Conservation (phyloP, 92 coral and sea anemone genomes). For the Galaxea fascicularis region DNA sequence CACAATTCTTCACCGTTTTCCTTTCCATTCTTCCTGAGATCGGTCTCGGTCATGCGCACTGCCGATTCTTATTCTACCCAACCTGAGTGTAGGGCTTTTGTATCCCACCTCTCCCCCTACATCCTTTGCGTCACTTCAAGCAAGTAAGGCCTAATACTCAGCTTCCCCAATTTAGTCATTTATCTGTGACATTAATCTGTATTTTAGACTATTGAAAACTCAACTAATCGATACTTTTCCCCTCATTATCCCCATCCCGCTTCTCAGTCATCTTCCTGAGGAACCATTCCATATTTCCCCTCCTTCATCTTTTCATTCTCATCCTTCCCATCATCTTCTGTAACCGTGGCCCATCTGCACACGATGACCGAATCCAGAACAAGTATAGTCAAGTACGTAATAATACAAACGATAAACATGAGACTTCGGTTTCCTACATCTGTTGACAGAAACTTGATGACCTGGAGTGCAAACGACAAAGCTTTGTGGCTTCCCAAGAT, state of each 20-base stretch:
- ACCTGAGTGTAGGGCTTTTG: no score
- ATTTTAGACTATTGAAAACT: not conserved
- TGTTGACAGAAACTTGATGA: conserved; percentile 69
- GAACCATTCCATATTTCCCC: conserved; percentile 35
- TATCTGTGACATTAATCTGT: not conserved
- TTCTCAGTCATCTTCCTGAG: conserved; percentile 34
- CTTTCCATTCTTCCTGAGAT: no score
- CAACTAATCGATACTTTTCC: not conserved
- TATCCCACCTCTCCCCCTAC: no score
- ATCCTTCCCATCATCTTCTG: conserved; percentile 58
- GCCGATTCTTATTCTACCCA: no score
- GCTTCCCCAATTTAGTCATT: no score
- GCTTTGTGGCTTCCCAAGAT: conserved; percentile 91
- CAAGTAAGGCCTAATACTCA: no score
- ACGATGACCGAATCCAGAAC: conserved; percentile 86
- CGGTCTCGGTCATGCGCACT: no score
- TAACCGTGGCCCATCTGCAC: conserved; percentile 76
- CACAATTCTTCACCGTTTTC: no score
- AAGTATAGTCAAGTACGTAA: conserved; percentile 82
- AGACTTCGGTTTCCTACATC: conserved; percentile 82
- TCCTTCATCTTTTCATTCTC: not conserved
- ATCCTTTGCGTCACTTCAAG: no score
- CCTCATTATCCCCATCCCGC: not conserved
- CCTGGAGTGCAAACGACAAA: conserved; percentile 78
- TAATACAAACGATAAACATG: conserved; percentile 83